Conservation (phyloP, 2,797 vertebrate species). For the Brotula barbata region DNA sequence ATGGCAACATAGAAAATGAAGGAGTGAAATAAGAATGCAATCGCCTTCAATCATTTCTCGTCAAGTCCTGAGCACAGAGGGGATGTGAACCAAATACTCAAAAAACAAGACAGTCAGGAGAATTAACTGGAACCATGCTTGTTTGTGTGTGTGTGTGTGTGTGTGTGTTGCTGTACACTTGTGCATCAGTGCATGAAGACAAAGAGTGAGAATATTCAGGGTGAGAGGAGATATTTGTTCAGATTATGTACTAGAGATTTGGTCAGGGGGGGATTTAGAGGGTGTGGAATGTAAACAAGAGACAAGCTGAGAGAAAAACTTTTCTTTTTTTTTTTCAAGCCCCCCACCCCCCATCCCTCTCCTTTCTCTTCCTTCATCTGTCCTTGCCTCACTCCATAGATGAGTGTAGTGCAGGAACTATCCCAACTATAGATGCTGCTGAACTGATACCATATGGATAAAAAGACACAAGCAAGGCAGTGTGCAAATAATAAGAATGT, state of each 20-base stretch:
- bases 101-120: slow-evolving; percentile 7
- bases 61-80: not conserved
- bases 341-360: not conserved
- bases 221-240: slow-evolving; percentile 70
- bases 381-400: slow-evolving; percentile 10
- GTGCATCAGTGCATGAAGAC: slow-evolving; percentile 12
- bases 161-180: slow-evolving; percentile 5
- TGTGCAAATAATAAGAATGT: too few species aligned
- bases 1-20: slow-evolving; percentile 20
- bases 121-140: slow-evolving; percentile 11
- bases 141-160: slow-evolving; percentile 11
- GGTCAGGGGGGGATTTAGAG: slow-evolving; percentile 39
- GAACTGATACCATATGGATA: too few species aligned
- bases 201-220: slow-evolving; percentile 48
- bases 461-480: too few species aligned
- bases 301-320: slow-evolving; percentile 38
- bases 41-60: slow-evolving; percentile 15
- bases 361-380: not conserved
- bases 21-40: slow-evolving; percentile 24
- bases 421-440: not conserved
- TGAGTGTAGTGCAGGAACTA: slow-evolving; percentile 13
- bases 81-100: slow-evolving; percentile 9
- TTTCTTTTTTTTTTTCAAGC: slow-evolving; percentile 32
- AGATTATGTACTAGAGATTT: slow-evolving; percentile 61
- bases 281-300: slow-evolving; percentile 70